Evolutionary conservation across 1,140 invertebrate species (phyloP).

Genomic region (Oreohelix idahoensis): DNA sequence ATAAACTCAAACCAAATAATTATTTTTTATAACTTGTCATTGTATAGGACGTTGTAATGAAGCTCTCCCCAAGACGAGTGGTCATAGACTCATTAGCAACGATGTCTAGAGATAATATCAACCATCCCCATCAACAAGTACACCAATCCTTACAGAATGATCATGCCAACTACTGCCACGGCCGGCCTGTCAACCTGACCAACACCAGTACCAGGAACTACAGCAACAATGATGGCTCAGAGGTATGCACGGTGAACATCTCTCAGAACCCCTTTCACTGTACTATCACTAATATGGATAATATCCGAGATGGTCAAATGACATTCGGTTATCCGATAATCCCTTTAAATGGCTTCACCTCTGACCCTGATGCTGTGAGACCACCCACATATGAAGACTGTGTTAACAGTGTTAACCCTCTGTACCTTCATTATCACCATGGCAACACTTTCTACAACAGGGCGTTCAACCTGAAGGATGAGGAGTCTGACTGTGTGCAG

Average conservation of each 20-base stretch:
- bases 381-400: conserved; percentile 35
- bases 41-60: not conserved
- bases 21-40: too few species aligned
- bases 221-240: not conserved
- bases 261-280: not conserved
- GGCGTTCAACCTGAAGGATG: conserved; percentile 29
- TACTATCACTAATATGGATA: not conserved
- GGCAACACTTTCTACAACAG: conserved; percentile 17
- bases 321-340: conserved; percentile 13
- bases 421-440: conserved; percentile 24
- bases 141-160: too few species aligned
- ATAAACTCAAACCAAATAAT: too few species aligned
- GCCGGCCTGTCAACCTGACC: not conserved
- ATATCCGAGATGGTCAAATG: not conserved
- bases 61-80: not conserved
- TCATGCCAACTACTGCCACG: not conserved
- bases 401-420: conserved; percentile 25
- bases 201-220: not conserved
- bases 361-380: conserved; percentile 29
- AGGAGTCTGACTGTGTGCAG: not conserved
- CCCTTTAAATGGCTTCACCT: conserved; percentile 26
- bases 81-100: not conserved
- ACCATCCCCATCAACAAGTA: not conserved
- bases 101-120: not conserved
- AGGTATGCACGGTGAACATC: not conserved